These are phyloP conservation scores for Brachypteracias leptosomus DNA, from an alignment of 2,113 vertebrate genomes.

Conservation along the genomic window DNA sequence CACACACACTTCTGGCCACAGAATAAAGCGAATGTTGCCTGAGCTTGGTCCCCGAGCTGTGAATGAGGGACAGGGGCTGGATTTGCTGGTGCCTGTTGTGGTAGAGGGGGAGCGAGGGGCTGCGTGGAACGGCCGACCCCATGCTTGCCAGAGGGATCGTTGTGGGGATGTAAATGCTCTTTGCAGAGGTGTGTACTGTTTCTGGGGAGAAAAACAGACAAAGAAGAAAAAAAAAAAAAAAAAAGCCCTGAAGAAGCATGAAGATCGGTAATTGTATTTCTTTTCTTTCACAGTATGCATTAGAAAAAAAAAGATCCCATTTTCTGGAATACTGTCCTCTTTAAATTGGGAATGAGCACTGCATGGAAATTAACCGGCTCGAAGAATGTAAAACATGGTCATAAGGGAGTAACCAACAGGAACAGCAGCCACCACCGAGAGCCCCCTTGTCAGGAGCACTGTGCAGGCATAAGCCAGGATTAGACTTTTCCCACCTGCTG, in stretches of 20 bases:
- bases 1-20: not conserved
- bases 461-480: constrained; percentile 65
- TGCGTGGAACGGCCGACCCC: not conserved
- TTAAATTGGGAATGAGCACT: constrained; percentile 81
- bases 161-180: constrained; percentile 15
- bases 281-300: constrained; percentile 89
- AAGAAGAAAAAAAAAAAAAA: constrained; percentile 50
- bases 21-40: not conserved
- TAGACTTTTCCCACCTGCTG: constrained; percentile 47
- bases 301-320: constrained; percentile 85
- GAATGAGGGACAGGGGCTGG: not conserved
- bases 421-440: constrained; percentile 73
- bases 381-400: constrained; percentile 82
- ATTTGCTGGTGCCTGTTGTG: not conserved
- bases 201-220: constrained; percentile 41
- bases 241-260: constrained; percentile 49
- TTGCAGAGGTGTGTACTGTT: not conserved
- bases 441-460: constrained; percentile 64
- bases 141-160: not conserved
- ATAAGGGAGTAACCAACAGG: constrained; percentile 72
- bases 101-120: constrained; percentile 24
- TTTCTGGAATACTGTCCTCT: constrained; percentile 83
- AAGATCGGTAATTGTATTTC: constrained; percentile 82
- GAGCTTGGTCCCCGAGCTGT: constrained; percentile 17
- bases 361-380: constrained; percentile 80